Evolutionary conservation across 2,797 vertebrate species (phyloP), one percentile per base, ranked within the genome.

Genomic region (Myiothlypis coronata): DNA sequence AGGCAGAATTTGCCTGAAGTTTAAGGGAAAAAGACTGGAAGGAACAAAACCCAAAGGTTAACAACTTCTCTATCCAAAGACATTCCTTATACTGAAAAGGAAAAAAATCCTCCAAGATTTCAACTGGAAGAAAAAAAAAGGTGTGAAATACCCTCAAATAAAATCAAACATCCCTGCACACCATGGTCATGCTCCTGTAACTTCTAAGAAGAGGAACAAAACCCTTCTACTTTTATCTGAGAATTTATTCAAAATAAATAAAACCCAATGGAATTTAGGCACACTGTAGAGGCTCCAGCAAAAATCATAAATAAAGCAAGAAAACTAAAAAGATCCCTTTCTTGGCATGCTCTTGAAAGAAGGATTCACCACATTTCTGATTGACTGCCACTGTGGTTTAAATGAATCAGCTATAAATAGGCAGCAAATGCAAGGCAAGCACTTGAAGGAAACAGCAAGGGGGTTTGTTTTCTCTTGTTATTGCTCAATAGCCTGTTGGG

Each of bases 321-420:
- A 44, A 87, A 93, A 87, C 61, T 61, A 63, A 77, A 93, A 83
- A 82, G 81, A 92, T 82, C 83, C 63, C 63, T 89, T 86, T 94
- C 93, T 89, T 92, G 94, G 92, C 94, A 95, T 12, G 3, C 61
- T 89, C 44, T 55, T 88, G 83, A 95, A 94, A 93, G 84, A 55
- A 96, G 94, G 94, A 96, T 95, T 96, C 94, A 91, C 96, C 71
- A 82, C 72, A 52, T 89, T 96, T 96, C 95, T 96, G 89, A 96
- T 23, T 95, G 93, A 96, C 90, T 96, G 96, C 87, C 81, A 93
- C 87, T 5, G 7, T 56, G 70, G 94, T 72, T 89, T 83, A 91
- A 95, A 74, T 56, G 77, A 96, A 95, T 89, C 39, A 87, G 78
- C 93, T 96, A 95, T 96, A 95, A 97, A 96, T 90, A 96, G 92